Evolutionary conservation across 2,888 invertebrate genomes (phyloP).

Genomic region (Ichneumoninae sp.): DNA sequence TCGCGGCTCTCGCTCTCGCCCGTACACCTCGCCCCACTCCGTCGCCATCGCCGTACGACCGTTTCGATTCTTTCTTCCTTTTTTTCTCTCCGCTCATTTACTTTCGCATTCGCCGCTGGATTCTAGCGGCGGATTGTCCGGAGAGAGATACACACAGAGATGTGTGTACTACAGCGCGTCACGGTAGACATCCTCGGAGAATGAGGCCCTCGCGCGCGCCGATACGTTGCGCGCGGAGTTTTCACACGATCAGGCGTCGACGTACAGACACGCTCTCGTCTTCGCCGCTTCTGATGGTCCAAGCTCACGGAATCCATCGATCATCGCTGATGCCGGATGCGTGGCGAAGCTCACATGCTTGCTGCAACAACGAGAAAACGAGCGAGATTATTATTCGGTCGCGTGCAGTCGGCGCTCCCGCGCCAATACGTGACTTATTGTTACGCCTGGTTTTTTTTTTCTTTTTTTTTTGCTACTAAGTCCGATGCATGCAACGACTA

Average conservation of each 20-base stretch:
- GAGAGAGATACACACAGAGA: neutral
- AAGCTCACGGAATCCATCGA: slow-evolving; percentile 50
- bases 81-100: slow-evolving; percentile 31
- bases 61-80: slow-evolving; percentile 30
- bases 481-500: neutral
- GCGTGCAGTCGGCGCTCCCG: slow-evolving; percentile 8
- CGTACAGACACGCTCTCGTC: slow-evolving; percentile 4
- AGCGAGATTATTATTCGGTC: slow-evolving; percentile 3
- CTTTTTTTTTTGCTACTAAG: neutral
- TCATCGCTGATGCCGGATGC: slow-evolving; percentile 43
- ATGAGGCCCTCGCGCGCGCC: slow-evolving; percentile 14
- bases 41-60: slow-evolving; percentile 1
- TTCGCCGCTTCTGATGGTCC: slow-evolving; percentile 15
- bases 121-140: neutral
- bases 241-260: slow-evolving; percentile 19
- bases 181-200: slow-evolving; percentile 45
- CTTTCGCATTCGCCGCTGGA: slow-evolving; percentile 47
- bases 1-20: slow-evolving; percentile 8
- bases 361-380: slow-evolving; percentile 2
- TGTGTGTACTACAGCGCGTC: slow-evolving; percentile 19
- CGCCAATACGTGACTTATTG: slow-evolving; percentile 13
- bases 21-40: neutral
- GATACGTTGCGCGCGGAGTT: slow-evolving; percentile 24
- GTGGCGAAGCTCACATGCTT: slow-evolving; percentile 9
- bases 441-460: slow-evolving; percentile 1